These are phyloP conservation scores for Macropus fuliginosus DNA, from an alignment of 2,797 vertebrate genomes.

Conservation along the genomic window DNA sequence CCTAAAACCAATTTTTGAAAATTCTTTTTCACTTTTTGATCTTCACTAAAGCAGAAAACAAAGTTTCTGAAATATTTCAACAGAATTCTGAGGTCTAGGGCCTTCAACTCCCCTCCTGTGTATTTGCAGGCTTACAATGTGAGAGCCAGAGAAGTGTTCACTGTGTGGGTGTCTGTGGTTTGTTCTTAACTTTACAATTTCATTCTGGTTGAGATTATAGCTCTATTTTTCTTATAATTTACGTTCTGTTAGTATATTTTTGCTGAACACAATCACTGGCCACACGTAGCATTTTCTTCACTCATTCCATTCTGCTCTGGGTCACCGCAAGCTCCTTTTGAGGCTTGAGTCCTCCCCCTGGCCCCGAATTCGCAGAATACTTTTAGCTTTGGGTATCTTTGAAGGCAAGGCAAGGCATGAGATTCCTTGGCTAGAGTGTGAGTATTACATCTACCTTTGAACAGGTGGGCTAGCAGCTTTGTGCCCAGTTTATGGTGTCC, in stretches of 20 bases:
- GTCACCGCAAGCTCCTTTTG: neutral
- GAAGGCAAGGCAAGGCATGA: neutral
- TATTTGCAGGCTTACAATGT: neutral
- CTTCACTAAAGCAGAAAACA: neutral
- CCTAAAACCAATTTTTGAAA: neutral
- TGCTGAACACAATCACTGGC: neutral
- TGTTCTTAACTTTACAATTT: neutral
- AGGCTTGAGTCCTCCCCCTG: neutral
- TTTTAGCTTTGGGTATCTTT: conserved; percentile 21
- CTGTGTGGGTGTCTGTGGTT: neutral
- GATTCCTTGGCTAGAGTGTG: neutral
- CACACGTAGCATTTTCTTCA: neutral
- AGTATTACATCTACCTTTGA: neutral
- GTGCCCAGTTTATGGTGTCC: neutral
- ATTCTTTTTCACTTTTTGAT: conserved; percentile 1
- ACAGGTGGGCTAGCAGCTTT: neutral
- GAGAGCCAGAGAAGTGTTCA: neutral
- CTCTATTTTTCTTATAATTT: neutral
- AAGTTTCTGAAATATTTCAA: neutral
- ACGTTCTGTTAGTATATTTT: neutral
- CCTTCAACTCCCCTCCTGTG: neutral
- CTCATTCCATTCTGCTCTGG: neutral
- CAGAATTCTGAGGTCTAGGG: neutral
- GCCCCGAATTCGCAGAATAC: neutral
- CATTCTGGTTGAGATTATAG: neutral